These are phyloP conservation scores for Drosophila littoralis DNA, from an alignment of 1,140 invertebrate genomes.

Conservation along the genomic window DNA sequence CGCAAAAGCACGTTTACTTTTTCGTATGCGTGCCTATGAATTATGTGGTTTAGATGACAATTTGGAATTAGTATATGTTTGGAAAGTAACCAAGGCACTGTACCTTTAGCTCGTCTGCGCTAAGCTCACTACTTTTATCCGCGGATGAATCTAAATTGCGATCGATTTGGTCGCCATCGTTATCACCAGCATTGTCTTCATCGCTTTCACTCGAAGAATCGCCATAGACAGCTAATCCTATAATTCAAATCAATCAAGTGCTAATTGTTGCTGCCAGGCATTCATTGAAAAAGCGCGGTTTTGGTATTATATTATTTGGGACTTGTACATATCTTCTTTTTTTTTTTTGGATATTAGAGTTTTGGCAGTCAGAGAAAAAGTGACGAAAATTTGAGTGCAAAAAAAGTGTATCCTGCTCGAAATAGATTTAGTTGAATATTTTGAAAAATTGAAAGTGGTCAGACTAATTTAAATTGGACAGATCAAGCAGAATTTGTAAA, in stretches of 20 bases:
- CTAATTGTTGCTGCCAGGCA: slow-evolving; percentile 70
- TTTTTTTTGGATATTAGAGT: slow-evolving; percentile 17
- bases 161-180: slow-evolving; percentile 37
- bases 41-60: not conserved
- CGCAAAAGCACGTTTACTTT: slow-evolving; percentile 69
- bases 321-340: slow-evolving; percentile 12
- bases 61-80: not conserved
- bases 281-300: slow-evolving; percentile 34
- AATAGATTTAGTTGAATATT: not conserved
- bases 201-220: slow-evolving; percentile 79
- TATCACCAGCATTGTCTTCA: slow-evolving; percentile 48
- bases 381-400: slow-evolving; percentile 1
- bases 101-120: slow-evolving; percentile 75
- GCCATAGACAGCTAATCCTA: slow-evolving; percentile 83
- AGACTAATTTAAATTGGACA: not conserved
- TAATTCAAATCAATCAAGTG: slow-evolving; percentile 81
- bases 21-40: slow-evolving; percentile 63
- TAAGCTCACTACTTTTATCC: slow-evolving; percentile 57
- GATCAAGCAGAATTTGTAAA: slow-evolving; percentile 15
- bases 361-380: slow-evolving; percentile 7
- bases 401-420: not conserved
- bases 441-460: not conserved
- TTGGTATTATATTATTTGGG: not conserved
- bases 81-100: not conserved
- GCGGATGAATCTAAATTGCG: slow-evolving; percentile 25